Conservation (phyloP, 2,888 invertebrate genomes). For the Drosophila picticornis region DNA sequence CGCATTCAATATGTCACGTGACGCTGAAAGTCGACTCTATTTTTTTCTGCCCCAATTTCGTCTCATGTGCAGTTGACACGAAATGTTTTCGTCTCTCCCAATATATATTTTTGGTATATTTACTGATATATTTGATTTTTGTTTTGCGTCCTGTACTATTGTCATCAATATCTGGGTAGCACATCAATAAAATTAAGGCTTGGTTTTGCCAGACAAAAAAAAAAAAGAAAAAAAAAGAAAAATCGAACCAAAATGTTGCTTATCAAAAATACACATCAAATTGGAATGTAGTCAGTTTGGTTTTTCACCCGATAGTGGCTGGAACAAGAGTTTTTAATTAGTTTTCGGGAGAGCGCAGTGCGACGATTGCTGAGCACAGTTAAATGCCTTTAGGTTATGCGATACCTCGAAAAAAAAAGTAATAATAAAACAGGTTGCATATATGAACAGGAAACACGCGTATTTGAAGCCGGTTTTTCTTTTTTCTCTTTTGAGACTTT, state of each 20-base stretch:
- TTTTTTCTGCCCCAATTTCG: constrained; percentile 45
- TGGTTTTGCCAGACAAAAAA: constrained; percentile 22
- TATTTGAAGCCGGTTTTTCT: constrained; percentile 66
- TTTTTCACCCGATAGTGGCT: constrained; percentile 29
- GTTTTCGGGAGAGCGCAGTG: constrained; percentile 28
- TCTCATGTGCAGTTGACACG: constrained; percentile 69
- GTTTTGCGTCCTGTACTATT: constrained; percentile 30
- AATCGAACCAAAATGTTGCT: constrained; percentile 7
- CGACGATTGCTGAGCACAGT: constrained; percentile 21
- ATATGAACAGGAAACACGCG: constrained; percentile 66
- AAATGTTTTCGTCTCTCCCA: constrained; percentile 17
- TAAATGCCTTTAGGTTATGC: constrained; percentile 56
- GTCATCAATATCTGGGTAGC: constrained; percentile 64
- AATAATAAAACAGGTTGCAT: constrained; percentile 60
- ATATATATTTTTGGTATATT: not conserved
- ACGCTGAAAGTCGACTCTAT: constrained; percentile 52
- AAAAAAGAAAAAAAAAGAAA: not conserved
- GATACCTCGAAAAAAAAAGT: constrained; percentile 36
- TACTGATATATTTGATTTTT: constrained; percentile 25
- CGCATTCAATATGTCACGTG: constrained; percentile 69
- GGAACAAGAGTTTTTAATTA: constrained; percentile 72
- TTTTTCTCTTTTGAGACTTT: constrained; percentile 37
- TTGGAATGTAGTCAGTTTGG: constrained; percentile 62
- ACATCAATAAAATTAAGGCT: constrained; percentile 61
- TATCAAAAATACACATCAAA: constrained; percentile 43